Base-by-base conservation (phyloP, 2,888 invertebrate genomes). In the Trichopria drosophilae region DNA sequence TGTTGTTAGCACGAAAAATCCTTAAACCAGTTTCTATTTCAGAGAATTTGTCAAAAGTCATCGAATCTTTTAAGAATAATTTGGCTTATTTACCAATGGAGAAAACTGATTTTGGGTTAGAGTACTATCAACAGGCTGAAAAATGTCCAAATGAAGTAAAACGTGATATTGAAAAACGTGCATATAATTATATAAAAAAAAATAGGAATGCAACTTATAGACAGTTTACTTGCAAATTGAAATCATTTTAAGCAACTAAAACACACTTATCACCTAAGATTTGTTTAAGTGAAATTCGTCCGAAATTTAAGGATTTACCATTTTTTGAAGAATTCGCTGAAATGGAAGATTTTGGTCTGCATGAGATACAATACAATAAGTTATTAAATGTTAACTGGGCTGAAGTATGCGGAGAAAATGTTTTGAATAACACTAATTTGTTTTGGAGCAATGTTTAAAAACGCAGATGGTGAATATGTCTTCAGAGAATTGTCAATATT, bases 1-100 rank as follows among this genome's bases (percentile, higher is more conserved):
- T 24, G 31, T 20, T 54, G 18, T 22, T 57, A 13, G 46, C 48
- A 6, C 34, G 35, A n/a, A 57, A 54, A 40, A 47, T 57, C 7
- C 15, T 54, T 18, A 51, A 46, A 19, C 39, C 41, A 10, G 16
- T n/a, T 4, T 43, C 34, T 15, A 20, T 34, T 6, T 15, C 41
- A 10, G n/a, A 40, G 23, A 24, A 28, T 26, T 26, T 26, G 7
- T 7, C 7, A 26, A 26, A 26, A n/a, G 9, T 26, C n/a, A 26
- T 26, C 7, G 26, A 26, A 26, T n/a, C 26, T 7, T n/a, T 26
- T 26, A n/a, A 26, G 26, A 26, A 26, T 26, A n/a, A 26, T 26
- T 26, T n/a, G 26, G 26, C n/a, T 7, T 26, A 26, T 26, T n/a
- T 26, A n/a, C 9, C 26, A 9, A n/a, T 26, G 7, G n/a, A 26